These are phyloP conservation scores for Glyphotaelius pellucidus DNA, from an alignment of 2,888 invertebrate genomes.

Conservation along the genomic window DNA sequence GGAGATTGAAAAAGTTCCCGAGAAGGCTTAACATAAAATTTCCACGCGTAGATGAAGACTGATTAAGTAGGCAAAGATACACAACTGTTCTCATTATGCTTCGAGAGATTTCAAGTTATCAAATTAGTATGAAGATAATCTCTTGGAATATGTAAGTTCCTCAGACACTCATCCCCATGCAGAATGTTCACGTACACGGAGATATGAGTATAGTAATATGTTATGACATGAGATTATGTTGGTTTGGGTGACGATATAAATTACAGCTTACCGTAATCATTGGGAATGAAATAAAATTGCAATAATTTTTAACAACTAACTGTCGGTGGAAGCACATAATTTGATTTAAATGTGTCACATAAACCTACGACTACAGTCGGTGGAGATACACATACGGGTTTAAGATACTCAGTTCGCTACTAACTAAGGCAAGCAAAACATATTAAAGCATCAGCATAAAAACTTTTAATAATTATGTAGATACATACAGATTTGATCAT, in stretches of 20 bases:
- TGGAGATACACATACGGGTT: no score
- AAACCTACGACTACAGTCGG: no score
- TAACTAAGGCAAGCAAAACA: no score
- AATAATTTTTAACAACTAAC: not conserved
- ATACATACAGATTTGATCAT: no score
- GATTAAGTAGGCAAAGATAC: constrained; percentile 14
- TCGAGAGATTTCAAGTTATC: constrained; percentile 7
- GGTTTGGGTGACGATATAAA: not conserved
- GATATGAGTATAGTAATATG: not conserved
- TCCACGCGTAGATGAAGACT: constrained; percentile 3
- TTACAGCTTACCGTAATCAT: not conserved
- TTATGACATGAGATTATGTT: not conserved
- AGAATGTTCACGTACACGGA: not conserved
- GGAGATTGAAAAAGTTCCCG: constrained; percentile 26
- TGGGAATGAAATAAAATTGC: not conserved
- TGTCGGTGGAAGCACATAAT: not conserved
- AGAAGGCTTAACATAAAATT: constrained; percentile 22
- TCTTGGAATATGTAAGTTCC: not conserved
- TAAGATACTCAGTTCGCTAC: not conserved
- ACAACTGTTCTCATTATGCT: not conserved
- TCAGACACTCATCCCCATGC: not conserved
- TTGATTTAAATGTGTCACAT: no score
- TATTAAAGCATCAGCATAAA: no score
- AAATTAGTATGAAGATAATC: constrained; percentile 13
- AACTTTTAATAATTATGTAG: no score